These are phyloP conservation scores for Bradypodion ventrale DNA, from an alignment of 2,797 vertebrate genomes.

Conservation along the genomic window DNA sequence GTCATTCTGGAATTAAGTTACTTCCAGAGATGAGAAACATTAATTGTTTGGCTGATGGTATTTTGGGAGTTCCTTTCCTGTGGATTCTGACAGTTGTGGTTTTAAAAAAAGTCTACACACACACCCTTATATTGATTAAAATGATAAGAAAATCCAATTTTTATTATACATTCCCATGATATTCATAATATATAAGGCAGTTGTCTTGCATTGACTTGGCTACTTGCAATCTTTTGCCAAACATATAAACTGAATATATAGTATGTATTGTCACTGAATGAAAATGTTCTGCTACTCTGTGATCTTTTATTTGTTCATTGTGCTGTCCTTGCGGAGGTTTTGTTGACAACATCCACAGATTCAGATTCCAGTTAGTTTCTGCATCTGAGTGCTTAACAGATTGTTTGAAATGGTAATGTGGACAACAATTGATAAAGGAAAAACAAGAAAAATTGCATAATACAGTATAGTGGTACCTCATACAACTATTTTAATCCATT, in stretches of 20 bases:
- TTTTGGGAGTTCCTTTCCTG: too few relatives aligned
- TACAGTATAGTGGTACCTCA: too few relatives aligned
- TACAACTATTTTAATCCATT: too few relatives aligned
- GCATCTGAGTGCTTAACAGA: slow-evolving; percentile 62
- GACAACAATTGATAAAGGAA: slow-evolving; percentile 60
- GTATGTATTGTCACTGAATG: slow-evolving; percentile 46
- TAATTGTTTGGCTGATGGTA: too few relatives aligned
- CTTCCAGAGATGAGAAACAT: background rate
- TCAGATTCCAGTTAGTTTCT: slow-evolving; percentile 57
- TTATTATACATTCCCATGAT: background rate
- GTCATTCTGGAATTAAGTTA: background rate
- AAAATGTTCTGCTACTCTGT: slow-evolving; percentile 51
- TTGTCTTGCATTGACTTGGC: background rate
- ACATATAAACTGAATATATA: slow-evolving; percentile 44
- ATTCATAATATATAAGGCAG: too few relatives aligned
- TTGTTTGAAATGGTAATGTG: slow-evolving; percentile 71
- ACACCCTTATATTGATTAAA: background rate
- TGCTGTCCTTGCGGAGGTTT: slow-evolving; percentile 62
- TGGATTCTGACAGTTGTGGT: too few relatives aligned
- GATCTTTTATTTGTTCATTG: slow-evolving; percentile 57
- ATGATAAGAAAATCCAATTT: background rate
- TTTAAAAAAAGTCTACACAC: background rate
- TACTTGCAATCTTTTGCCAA: slow-evolving; percentile 6
- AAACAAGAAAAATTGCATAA: slow-evolving; percentile 57
- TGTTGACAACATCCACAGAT: slow-evolving; percentile 37